These are phyloP conservation scores for Gymnarchus niloticus DNA, from an alignment of 2,113 vertebrate genomes.

Conservation along the genomic window DNA sequence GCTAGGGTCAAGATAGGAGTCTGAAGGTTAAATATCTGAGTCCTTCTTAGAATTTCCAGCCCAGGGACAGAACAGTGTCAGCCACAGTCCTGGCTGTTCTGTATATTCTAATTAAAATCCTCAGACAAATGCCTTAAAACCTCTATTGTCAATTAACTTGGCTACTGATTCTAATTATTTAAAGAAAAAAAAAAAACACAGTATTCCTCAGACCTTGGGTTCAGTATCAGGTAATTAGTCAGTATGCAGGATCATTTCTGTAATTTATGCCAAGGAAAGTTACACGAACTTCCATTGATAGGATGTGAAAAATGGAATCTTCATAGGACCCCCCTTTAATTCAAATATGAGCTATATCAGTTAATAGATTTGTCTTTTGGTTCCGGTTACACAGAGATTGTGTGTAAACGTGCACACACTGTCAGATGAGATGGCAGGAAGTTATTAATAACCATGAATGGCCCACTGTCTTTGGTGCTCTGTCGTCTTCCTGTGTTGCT, in stretches of 20 bases:
- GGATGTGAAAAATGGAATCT: neutral
- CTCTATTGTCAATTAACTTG: neutral
- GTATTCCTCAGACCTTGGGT: neutral
- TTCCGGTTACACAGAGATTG: neutral
- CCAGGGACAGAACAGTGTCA: neutral
- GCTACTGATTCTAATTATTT: neutral
- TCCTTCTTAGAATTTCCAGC: neutral
- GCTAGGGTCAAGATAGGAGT: neutral
- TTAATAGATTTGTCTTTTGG: neutral
- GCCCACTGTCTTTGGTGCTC: neutral
- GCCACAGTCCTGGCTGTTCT: neutral
- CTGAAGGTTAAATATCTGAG: neutral
- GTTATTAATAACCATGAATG: constrained; percentile 1
- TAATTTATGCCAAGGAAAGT: neutral
- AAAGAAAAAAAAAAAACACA: neutral
- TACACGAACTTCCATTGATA: neutral
- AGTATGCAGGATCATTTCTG: neutral
- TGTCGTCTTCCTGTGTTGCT: neutral
- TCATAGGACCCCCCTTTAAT: neutral
- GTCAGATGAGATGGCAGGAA: constrained; percentile 14
- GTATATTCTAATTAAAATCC: neutral
- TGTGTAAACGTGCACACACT: neutral
- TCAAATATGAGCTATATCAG: neutral
- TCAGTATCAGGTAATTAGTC: neutral
- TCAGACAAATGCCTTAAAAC: neutral